A percentile compares a stretch with the other conserved stretches of the same genome.
Conservation (phyloP, 92 coral and sea anemone species). For the Galaxea fascicularis region DNA sequence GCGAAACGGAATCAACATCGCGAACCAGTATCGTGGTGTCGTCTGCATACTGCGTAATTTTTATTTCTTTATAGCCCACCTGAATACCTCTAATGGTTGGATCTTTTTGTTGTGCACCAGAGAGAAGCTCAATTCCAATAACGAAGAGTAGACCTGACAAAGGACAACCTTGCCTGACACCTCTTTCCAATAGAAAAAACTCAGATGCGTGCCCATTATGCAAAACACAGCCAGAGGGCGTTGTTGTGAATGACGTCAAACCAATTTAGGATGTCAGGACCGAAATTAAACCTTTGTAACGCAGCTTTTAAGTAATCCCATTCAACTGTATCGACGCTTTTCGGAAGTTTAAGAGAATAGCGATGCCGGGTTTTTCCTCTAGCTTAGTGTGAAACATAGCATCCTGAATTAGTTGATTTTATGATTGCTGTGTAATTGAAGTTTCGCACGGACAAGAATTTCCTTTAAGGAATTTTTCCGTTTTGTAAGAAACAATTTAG, state of each 20-base stretch:
- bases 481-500: too few relatives aligned
- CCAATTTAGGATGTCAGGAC: slow-evolving; percentile 6
- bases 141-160: too few relatives aligned
- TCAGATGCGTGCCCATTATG: too few relatives aligned
- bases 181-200: too few relatives aligned
- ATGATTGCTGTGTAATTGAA: too few relatives aligned
- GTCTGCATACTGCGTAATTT: background rate
- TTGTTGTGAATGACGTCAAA: background rate
- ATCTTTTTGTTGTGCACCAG: background rate
- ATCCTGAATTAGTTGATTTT: slow-evolving; percentile 6
- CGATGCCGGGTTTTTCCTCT: slow-evolving; percentile 3
- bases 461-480: too few relatives aligned
- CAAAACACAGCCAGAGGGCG: too few relatives aligned
- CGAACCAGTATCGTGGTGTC: slow-evolving; percentile 6
- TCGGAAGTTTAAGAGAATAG: slow-evolving; percentile 15
- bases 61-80: background rate
- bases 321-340: slow-evolving; percentile 23
- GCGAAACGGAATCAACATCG: slow-evolving; percentile 5
- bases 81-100: background rate
- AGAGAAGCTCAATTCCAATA: background rate
- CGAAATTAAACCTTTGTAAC: slow-evolving; percentile 4
- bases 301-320: slow-evolving; percentile 15
- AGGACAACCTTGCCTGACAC: too few relatives aligned
- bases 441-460: too few relatives aligned
- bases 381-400: background rate